Base-by-base conservation (phyloP, 1,140 invertebrate genomes). In the Meloidogyne floridensis region DNA sequence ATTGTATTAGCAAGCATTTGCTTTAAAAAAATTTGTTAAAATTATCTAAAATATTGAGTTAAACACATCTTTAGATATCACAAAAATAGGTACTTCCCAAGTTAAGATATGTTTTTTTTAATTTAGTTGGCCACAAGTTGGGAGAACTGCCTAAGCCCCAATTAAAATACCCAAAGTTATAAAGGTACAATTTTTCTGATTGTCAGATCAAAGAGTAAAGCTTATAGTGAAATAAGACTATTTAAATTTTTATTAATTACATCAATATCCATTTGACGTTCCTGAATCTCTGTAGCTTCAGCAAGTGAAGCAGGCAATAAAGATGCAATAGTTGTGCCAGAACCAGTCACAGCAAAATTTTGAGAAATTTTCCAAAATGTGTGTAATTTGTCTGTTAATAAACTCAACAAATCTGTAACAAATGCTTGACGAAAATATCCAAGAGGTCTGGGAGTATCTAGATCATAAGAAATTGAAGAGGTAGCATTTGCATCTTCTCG, bases 361-460 rank as follows among this genome's bases (percentile, higher is more conserved):
- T 88, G 87, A 13, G 88, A 83, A n/a, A 89, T 80, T 73, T 89
- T 89, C 88, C 87, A 90, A 74, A 89, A 89, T 0, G 87, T 82
- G 32, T 85, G 86, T 51, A 89, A 77, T 81, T 89, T 89, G n/a
- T 86, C 86, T 9, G 84, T 83, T 3, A 89, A 80, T 5, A 89
- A 51, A 51, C 79, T 51, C 11, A 88, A 75, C 11, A 90, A 43
- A 51, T 85, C 85, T 2, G 82, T 80, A 3, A 89, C 85, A 73
- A 89, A 89, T 53, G 85, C 70, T 56, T 87, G 85, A 18, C 85
- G 76, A 53, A 90, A 85, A 54, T 81, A 54, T 32, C 75, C 59
- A 32, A 65, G 75, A n/a, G 80, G 32, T 80, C 47, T 80, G 9
- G 65, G 47, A 7, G 20, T 71, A 32, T 74, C 80, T 47, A 47